These are phyloP conservation scores for Nemoura dubitans DNA, from an alignment of 2,888 invertebrate species.

Conservation along the genomic window DNA sequence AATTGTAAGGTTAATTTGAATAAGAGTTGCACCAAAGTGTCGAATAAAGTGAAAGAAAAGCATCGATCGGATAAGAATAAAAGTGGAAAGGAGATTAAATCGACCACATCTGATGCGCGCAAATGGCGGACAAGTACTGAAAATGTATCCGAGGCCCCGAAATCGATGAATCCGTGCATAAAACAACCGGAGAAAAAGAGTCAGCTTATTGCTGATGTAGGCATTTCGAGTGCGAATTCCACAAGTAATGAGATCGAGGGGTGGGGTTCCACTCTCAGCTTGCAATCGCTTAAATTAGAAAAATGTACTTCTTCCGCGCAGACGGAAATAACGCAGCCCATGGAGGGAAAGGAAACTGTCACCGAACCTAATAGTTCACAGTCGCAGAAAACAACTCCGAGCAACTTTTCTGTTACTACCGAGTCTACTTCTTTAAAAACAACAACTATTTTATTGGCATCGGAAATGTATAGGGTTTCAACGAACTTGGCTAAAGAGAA, in stretches of 20 bases:
- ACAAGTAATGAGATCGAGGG: not conserved
- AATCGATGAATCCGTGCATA: not conserved
- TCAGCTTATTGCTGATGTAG: not conserved
- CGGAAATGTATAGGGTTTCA: not conserved
- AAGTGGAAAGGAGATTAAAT: not conserved
- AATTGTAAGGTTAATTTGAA: not conserved
- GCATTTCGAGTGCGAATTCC: not conserved
- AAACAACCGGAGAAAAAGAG: not conserved
- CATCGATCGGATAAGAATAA: not conserved
- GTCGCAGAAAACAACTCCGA: not conserved
- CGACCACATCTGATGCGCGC: not conserved
- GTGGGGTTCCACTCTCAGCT: not conserved
- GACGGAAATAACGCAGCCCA: not conserved
- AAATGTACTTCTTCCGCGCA: not conserved
- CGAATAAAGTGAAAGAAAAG: not conserved
- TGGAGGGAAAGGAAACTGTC: not conserved
- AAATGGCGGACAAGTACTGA: not conserved
- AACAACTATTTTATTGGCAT: not conserved
- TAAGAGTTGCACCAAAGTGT: not conserved
- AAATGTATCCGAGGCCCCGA: not conserved
- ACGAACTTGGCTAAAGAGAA: not conserved
- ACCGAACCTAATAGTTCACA: not conserved
- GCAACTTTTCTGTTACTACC: not conserved
- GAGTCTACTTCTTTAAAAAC: not conserved
- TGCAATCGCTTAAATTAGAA: not conserved